Percentiles rank a stretch among this genome's conserved stretches.
Conservation (phyloP, 2,113 vertebrate genomes). For the Sylvilagus bachmani region DNA sequence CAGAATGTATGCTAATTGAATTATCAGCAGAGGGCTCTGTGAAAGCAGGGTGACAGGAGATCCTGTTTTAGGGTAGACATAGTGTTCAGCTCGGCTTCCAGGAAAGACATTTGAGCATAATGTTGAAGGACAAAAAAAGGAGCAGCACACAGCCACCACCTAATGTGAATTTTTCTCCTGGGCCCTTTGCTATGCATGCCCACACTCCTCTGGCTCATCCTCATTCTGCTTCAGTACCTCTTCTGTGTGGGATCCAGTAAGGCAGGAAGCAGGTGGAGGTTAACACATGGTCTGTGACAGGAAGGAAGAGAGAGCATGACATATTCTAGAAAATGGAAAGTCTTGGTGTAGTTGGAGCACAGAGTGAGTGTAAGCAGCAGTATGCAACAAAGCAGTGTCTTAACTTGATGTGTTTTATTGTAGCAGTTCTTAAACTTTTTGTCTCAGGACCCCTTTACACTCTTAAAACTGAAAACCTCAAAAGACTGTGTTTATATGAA, state of each 20-base stretch:
- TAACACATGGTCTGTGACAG: background rate
- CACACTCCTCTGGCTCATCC: background rate
- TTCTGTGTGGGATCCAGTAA: background rate
- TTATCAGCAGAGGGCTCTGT: background rate
- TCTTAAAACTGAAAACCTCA: slow-evolving; percentile 40
- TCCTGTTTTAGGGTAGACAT: background rate
- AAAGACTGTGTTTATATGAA: background rate
- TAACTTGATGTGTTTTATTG: background rate
- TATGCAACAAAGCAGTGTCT: background rate
- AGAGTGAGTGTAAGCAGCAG: background rate
- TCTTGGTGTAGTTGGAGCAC: background rate
- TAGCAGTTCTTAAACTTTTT: slow-evolving; percentile 32
- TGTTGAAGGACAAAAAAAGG: background rate
- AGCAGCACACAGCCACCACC: background rate
- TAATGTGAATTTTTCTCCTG: background rate
- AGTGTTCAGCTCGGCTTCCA: background rate
- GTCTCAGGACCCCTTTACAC: background rate
- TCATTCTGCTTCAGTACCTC: background rate
- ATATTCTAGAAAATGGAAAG: background rate
- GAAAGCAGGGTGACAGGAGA: slow-evolving; percentile 3
- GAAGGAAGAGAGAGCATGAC: background rate
- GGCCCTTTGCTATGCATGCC: background rate
- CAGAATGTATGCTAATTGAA: background rate
- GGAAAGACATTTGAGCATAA: background rate
- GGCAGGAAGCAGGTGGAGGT: background rate